Conservation (phyloP, 2,888 invertebrate species). For the Zygaena filipendulae region DNA sequence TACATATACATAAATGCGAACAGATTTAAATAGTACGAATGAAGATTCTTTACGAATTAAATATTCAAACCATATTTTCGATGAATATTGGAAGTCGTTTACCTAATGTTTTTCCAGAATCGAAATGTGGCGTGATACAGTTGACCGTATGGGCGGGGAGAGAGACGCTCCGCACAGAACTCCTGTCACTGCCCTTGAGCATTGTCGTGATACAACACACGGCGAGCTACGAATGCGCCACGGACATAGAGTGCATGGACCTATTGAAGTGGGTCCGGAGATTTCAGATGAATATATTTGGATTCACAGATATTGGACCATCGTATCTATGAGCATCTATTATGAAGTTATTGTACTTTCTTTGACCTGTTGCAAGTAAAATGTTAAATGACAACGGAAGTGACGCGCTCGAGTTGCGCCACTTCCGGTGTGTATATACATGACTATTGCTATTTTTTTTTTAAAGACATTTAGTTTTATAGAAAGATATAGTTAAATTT, state of each 20-base stretch:
- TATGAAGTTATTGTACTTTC: slow-evolving; percentile 1
- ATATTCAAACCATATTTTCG: no score
- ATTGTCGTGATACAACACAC: slow-evolving; percentile 70
- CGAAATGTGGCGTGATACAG: slow-evolving; percentile 27
- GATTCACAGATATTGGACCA: slow-evolving; percentile 68
- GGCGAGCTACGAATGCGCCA: slow-evolving; percentile 50
- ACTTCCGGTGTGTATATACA: no score
- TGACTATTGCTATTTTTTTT: no score
- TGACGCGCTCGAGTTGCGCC: no score
- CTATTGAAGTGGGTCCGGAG: slow-evolving; percentile 50
- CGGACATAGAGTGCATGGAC: slow-evolving; percentile 41
- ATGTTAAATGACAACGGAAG: no score
- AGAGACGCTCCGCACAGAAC: slow-evolving; percentile 19
- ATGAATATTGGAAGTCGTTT: no score
- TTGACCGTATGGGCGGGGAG: slow-evolving; percentile 30
- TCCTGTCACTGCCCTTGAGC: slow-evolving; percentile 41
- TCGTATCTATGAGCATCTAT: slow-evolving; percentile 49
- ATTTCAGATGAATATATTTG: slow-evolving; percentile 53
- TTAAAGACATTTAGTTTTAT: no score
- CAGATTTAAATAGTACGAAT: no score
- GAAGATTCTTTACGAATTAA: no score
- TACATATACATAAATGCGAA: no score
- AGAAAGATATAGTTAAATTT: no score
- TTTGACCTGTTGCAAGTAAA: neutral
- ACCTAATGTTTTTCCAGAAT: slow-evolving; percentile 19